phyloP scores from a whole-genome alignment of 1,140 invertebrate species.

The Orius laevigatus region DNA sequence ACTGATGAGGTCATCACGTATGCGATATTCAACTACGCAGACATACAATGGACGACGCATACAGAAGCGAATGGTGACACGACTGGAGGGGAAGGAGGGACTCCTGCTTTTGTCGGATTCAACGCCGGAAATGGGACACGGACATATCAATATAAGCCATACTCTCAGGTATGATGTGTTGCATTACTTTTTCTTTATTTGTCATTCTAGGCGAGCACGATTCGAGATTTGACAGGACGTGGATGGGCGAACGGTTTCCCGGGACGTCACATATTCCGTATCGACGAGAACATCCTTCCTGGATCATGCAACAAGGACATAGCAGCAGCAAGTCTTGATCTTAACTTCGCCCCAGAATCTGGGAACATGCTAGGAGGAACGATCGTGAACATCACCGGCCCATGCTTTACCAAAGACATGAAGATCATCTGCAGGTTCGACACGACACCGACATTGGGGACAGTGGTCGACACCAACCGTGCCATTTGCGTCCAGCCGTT shows the following conservation, averaged over 20 bases:
- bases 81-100: conserved; percentile 67
- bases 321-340: conserved; percentile 61
- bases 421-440: conserved; percentile 71
- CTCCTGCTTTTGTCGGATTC: conserved; percentile 81
- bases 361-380: conserved; percentile 91
- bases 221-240: conserved; percentile 61
- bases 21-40: conserved; percentile 83
- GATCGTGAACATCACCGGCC: conserved; percentile 86
- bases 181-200: no score
- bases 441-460: conserved; percentile 50
- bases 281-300: conserved; percentile 84
- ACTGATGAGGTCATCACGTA: conserved; percentile 91
- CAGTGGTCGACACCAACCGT: conserved; percentile 57
- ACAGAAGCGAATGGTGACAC: conserved; percentile 83
- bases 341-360: conserved; percentile 81
- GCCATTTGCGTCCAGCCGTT: conserved; percentile 78
- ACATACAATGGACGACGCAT: conserved; percentile 77
- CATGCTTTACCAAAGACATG: conserved; percentile 59
- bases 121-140: conserved; percentile 89
- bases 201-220: conserved; percentile 30
- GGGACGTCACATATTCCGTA: conserved; percentile 82
- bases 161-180: conserved; percentile 69
- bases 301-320: conserved; percentile 84
- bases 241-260: conserved; percentile 77
- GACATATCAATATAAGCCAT: conserved; percentile 76